Evolutionary conservation across 2,113 vertebrate species (phyloP), one percentile per base, ranked within the genome.

Genomic region (Tyto alba): DNA sequence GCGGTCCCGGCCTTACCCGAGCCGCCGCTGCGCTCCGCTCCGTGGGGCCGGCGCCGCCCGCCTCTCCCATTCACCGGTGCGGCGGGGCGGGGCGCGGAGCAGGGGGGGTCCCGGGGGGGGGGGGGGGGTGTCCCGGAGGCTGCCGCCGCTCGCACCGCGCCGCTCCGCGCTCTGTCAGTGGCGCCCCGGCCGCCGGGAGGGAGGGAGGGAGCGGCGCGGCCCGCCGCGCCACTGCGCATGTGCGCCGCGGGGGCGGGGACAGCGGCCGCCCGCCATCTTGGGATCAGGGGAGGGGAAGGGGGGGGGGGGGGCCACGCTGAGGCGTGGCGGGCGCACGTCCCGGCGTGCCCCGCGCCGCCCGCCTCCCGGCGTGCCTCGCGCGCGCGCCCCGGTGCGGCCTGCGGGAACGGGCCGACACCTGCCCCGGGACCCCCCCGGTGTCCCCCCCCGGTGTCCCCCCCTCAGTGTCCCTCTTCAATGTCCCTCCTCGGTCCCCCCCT

Each of bases 11-110:
- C 95, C 96, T 91, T 89, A 89, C 95, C 95, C 96, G 96, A 93
- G 81, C 95, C 78, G 93, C 57, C 21, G 52, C 68, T n/a, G 38
- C 41, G 41, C 66, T 81, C 15, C 32, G 67, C 18, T 96, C 95
- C 71, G 80, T 85, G 82, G 80, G 91, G 96, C 95, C 95, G 92
- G 96, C 95, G 96, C 96, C 96, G 95, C 96, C 96, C 97, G 97
- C 96, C 96, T 96, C 91, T 96, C 97, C 97, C 95, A 94, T 97
- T 84, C 97, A 96, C 96, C 93, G 90, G 86, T 15, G 85, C 83
- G 60, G 69, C 40, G 80, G 92, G 88, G 71, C 89, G 81, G 93
- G 84, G 81, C 87, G 85, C 87, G 89, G 95, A 17, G 43, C 43
- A 45, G 43, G 81, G 82, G 50, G 57, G 93, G 91, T 79, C 83